Evolutionary conservation across 53 echinoderm and acorn worm species (phyloP).

Genomic region (Arbacia lixula): DNA sequence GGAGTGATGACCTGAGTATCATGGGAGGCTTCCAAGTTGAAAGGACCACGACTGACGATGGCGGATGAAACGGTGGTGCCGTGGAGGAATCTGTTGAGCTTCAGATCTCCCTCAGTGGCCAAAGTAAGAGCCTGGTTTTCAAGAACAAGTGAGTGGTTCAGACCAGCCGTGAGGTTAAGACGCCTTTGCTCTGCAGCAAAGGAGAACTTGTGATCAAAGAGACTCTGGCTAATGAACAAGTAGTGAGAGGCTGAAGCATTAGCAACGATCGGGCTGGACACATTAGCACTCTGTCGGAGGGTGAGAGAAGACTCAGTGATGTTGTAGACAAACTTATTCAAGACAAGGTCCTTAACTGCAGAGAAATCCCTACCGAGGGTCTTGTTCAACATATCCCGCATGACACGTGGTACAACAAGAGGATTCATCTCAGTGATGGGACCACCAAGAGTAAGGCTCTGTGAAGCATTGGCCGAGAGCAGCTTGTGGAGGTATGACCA

Average conservation of each 20-base stretch:
- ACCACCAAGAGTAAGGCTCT: conserved; percentile 71
- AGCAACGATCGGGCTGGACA: conserved; percentile 66
- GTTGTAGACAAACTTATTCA: conserved; percentile 49
- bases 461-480: conserved; percentile 63
- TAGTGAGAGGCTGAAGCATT: conserved; percentile 71
- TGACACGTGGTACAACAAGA: conserved; percentile 50
- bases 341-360: conserved; percentile 45
- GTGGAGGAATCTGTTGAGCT: neutral
- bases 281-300: conserved; percentile 32
- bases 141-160: conserved; percentile 19
- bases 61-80: conserved; percentile 31
- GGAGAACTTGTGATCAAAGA: conserved; percentile 22
- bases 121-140: neutral
- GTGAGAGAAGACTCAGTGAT: conserved; percentile 69
- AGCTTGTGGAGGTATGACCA: conserved; percentile 67
- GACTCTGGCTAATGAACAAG: conserved; percentile 36
- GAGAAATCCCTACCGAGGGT: conserved; percentile 57
- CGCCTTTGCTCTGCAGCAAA: conserved; percentile 21
- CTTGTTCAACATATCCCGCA: conserved; percentile 65
- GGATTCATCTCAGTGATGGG: conserved; percentile 72
- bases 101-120: conserved; percentile 11
- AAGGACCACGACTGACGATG: conserved; percentile 5
- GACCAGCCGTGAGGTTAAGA: conserved; percentile 17
- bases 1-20: neutral
- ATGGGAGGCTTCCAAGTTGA: conserved; percentile 3